Evolutionary conservation across 1,140 invertebrate species (phyloP), one percentile per base, ranked within the genome.

Genomic region (Euwallacea fornicatus): DNA sequence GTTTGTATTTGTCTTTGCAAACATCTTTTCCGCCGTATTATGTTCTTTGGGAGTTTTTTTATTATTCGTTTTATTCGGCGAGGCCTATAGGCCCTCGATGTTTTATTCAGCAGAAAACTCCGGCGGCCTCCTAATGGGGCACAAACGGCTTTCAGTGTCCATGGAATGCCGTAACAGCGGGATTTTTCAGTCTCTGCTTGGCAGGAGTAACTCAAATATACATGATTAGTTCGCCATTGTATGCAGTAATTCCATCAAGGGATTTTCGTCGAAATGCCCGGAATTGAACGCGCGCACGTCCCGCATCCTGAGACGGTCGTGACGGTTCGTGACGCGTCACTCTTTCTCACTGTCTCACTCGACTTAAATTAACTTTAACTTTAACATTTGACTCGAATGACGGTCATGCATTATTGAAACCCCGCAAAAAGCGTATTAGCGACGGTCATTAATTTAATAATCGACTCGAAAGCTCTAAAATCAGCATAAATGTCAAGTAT

Each of bases 31-130:
- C 21, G 21, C 21, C 21, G 21, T 33, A 13, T 56, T 56, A 56
- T 56, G 54, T 16, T 56, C 15, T 15, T n/a, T 56, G n/a, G 15
- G 10, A 8, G 10, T 2, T 11, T 56, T 13, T 13, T 56, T 56
- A 56, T 13, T 13, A 56, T 13, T 56, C 10, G 15, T 16, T 56
- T 56, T 56, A 56, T 56, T 56, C 7, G 54, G 54, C 9, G 11
- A 56, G 16, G 15, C 54, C 54, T 13, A 56, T 56, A 56, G 10
- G 10, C 16, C 54, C 46, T 50, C 6, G 11, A 56, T 56, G 54
- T 56, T 56, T 56, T 56, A 56, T 56, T 56, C 54, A 56, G 16
- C 8, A 21, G 54, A 33, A 33, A 33, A 33, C 21, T 33, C 21
- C 4, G 21, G 1, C 21, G 21, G 21, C 21, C 21, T 33, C 21